Evolutionary conservation across 2,113 vertebrate genomes (phyloP), one percentile per base, ranked within the genome.

Genomic region (Cyphomyrus plagiostoma): DNA sequence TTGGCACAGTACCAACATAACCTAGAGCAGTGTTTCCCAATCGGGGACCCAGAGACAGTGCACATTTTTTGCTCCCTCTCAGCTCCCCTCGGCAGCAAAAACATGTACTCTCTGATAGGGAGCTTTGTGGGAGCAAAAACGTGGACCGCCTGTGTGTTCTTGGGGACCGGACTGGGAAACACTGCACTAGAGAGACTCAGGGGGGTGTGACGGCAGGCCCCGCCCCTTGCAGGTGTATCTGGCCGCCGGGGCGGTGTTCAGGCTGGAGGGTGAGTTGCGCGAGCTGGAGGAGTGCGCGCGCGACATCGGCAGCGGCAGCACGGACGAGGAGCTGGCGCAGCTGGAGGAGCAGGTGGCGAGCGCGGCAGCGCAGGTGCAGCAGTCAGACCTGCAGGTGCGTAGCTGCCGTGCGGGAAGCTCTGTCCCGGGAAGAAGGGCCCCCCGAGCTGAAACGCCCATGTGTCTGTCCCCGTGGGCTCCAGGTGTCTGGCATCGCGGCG

Each of bases 401-500:
- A 45, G 26, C 21, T 10, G 53, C 0, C 49, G 8, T 0, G 11
- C 26, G 19, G 45, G 46, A 7, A 3, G 13, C 5, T 23, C n/a
- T 6, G 84, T 53, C 49, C 84, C 4, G 0, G 45, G 21, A 23
- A 1, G 3, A 0, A 0, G 8, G 30, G 17, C 3, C 23, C 46
- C 82, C 1, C 45, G 23, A 45, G 21, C 48, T 30, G 15, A 26
- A 19, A 52, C 26, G 15, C 85, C 19, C 0, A 0, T 17, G 1
- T 56, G 26, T 35, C 48, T 35, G 17, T 45, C 82, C 23, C 10
- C 23, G 10, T 8, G 17, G 8, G 89, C 88, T 95, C 89, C 91
- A 99, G 98, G 97, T 99, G 93, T 98, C 98, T 86, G 98, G 99
- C 92, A 99, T 99, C 52, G 98, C 99, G 94, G 97, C 97, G 92